phyloP scores from a whole-genome alignment of 2,113 vertebrate genomes.

The Sminthopsis crassicaudata region DNA sequence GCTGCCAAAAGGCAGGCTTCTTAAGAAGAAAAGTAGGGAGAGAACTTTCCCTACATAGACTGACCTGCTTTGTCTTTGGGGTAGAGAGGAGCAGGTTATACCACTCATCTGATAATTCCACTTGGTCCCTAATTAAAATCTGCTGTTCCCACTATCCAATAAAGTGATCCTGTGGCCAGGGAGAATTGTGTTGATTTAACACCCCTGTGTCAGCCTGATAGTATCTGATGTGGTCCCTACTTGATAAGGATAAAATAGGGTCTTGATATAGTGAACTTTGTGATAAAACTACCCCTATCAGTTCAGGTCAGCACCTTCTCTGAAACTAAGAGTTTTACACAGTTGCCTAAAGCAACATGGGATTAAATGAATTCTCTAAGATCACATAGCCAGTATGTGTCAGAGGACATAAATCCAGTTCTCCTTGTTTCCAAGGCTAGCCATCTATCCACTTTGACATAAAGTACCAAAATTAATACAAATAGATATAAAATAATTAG shows the following conservation, averaged over 20 bases:
- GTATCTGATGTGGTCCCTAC: not conserved
- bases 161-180: not conserved
- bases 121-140: not conserved
- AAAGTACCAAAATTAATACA: not conserved
- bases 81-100: not conserved
- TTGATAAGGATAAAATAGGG: not conserved
- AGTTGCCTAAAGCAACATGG: not conserved
- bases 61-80: not conserved
- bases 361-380: not conserved
- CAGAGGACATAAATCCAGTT: not conserved
- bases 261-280: not conserved
- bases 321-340: not conserved
- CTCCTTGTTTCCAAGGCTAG: not conserved
- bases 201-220: not conserved
- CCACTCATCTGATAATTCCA: not conserved
- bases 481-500: not conserved
- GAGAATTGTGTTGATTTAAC: not conserved
- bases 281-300: not conserved
- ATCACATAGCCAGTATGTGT: not conserved
- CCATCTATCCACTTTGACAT: not conserved
- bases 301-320: not conserved
- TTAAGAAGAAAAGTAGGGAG: not conserved
- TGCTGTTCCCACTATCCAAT: not conserved
- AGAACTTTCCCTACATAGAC: not conserved
- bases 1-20: not conserved